These are phyloP conservation scores for Schizaphis graminum DNA, from an alignment of 2,888 invertebrate genomes.

Conservation along the genomic window DNA sequence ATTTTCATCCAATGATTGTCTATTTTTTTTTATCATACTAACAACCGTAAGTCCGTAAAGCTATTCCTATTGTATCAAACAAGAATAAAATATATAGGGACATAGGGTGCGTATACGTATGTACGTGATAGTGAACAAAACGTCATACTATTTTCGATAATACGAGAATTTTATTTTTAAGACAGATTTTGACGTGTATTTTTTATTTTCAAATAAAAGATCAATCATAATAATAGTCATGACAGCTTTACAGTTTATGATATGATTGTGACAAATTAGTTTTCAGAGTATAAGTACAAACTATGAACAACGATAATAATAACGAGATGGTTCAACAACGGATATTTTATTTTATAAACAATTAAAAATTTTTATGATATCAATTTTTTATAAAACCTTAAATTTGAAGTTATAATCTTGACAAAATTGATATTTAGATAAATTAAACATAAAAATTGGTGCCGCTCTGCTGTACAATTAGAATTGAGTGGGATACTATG, in stretches of 20 bases:
- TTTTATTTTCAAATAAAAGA: background rate
- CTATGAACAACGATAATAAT: background rate
- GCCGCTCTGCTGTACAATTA: too few species aligned
- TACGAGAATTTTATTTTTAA: background rate
- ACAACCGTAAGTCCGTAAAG: background rate
- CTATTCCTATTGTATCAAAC: background rate
- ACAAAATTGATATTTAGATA: too few species aligned
- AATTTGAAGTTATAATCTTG: too few species aligned
- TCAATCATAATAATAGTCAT: too few species aligned
- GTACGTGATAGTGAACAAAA: background rate
- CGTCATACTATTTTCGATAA: background rate
- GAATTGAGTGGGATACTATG: too few species aligned
- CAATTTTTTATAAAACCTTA: background rate
- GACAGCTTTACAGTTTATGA: background rate
- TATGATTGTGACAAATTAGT: background rate
- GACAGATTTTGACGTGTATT: background rate
- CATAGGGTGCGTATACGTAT: background rate
- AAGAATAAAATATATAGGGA: background rate
- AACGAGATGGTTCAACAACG: background rate
- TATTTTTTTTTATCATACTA: background rate
- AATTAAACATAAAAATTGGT: too few species aligned
- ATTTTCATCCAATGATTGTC: slow-evolving; percentile 1
- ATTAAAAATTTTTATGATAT: background rate
- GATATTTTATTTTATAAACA: too few species aligned
- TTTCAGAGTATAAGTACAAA: background rate